These are phyloP conservation scores for Diorhabda carinulata DNA, from an alignment of 1,140 invertebrate species.

Conservation along the genomic window DNA sequence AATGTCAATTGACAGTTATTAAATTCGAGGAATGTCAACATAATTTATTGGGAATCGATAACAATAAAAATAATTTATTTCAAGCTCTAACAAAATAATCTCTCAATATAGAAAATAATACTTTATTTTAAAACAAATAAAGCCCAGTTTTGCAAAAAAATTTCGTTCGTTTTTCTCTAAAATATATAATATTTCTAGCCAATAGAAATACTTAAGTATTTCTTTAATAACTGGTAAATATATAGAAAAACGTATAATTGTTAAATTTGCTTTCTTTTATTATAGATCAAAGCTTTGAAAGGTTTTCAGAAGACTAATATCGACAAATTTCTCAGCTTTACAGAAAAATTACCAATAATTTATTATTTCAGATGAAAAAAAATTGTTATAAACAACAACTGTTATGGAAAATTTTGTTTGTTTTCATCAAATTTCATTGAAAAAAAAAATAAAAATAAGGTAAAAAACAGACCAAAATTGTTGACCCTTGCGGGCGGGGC, in stretches of 20 bases:
- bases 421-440: too few species aligned
- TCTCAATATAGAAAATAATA: constrained; percentile 8
- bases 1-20: constrained; percentile 1
- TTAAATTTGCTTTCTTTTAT: too few species aligned
- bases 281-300: too few species aligned
- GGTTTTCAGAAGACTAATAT: too few species aligned
- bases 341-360: too few species aligned
- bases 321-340: too few species aligned
- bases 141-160: neutral
- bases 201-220: neutral
- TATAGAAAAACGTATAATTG: neutral
- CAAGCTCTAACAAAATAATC: neutral
- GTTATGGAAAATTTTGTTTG: too few species aligned
- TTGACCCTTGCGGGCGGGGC: too few species aligned
- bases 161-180: neutral
- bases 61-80: constrained; percentile 10
- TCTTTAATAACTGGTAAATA: neutral
- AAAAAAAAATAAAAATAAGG: too few species aligned
- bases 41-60: neutral
- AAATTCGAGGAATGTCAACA: constrained; percentile 20
- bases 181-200: neutral
- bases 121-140: constrained; percentile 10
- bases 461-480: too few species aligned
- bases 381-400: too few species aligned
- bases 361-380: too few species aligned